A percentile compares a stretch with the other conserved stretches of the same genome.
phyloP scores from a whole-genome alignment of 2,113 vertebrate genomes.

The Dendropsophus ebraccatus region DNA sequence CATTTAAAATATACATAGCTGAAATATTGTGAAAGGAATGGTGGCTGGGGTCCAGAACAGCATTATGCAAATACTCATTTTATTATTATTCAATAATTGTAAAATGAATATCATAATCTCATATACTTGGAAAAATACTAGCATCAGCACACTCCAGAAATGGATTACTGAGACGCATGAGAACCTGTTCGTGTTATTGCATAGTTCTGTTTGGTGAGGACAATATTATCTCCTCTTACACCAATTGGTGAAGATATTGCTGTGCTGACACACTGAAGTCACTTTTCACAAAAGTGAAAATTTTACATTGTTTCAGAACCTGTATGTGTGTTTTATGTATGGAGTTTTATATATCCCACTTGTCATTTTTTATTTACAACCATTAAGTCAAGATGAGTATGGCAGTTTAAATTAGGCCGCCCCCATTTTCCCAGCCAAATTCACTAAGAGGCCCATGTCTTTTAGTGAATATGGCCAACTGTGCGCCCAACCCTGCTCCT shows the following conservation, averaged over 20 bases:
- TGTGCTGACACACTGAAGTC: background rate
- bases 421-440: too few relatives aligned
- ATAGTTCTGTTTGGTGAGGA: background rate
- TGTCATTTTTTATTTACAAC: too few relatives aligned
- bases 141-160: slow-evolving; percentile 8
- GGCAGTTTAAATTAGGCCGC: too few relatives aligned
- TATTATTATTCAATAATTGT: slow-evolving; percentile 49
- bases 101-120: slow-evolving; percentile 42
- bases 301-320: background rate
- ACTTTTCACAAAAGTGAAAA: background rate
- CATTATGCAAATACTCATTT: slow-evolving; percentile 42
- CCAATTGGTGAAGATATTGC: background rate
- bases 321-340: background rate
- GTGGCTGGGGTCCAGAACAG: slow-evolving; percentile 19
- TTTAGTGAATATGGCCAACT: too few relatives aligned
- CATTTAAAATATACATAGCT: slow-evolving; percentile 47
- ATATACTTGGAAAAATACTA: slow-evolving; percentile 22
- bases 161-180: background rate
- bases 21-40: slow-evolving; percentile 34
- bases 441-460: too few relatives aligned
- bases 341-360: too few relatives aligned
- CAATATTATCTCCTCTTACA: background rate
- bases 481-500: too few relatives aligned
- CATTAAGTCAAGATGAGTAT: too few relatives aligned
- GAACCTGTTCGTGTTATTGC: background rate